A percentile compares a stretch with the other conserved stretches of the same genome.
These are phyloP conservation scores for Dysidea cf. avara DNA, from an alignment of 37 sponge, comb jelly and placozoan genomes.

Conservation along the genomic window DNA sequence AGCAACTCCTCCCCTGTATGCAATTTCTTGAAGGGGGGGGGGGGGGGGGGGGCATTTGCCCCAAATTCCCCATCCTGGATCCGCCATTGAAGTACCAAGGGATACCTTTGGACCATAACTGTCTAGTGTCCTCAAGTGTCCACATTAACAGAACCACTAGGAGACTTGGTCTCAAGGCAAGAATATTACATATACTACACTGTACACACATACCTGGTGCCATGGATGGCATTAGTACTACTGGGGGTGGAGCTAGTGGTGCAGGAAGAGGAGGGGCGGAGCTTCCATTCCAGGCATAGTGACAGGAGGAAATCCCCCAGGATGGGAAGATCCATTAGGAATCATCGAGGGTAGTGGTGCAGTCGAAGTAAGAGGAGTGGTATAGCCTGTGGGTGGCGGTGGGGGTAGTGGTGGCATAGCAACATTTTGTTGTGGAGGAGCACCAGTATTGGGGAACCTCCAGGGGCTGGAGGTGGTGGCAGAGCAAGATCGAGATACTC, in stretches of 20 bases:
- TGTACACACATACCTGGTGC: not conserved
- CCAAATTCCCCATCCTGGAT: too few species aligned
- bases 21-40: too few species aligned
- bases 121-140: too few species aligned
- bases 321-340: not conserved
- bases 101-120: too few species aligned
- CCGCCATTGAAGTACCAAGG: too few species aligned
- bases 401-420: conserved; percentile 43
- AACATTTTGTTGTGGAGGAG: not conserved
- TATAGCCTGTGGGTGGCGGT: not conserved
- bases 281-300: not conserved
- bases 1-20: conserved; percentile 14
- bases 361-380: not conserved
- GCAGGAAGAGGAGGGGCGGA: conserved; percentile 31
- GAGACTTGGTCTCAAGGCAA: too few species aligned
- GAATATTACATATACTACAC: too few species aligned
- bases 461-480: conserved; percentile 17
- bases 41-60: too few species aligned
- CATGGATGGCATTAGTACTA: not conserved
- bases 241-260: conserved; percentile 13
- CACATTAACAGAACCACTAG: too few species aligned
- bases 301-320: conserved; percentile 13
- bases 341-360: too few species aligned
- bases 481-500: too few species aligned
- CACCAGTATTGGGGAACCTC: not conserved